Evolutionary conservation across 2,113 vertebrate species (phyloP).

Genomic region (Dipodomys spectabilis): DNA sequence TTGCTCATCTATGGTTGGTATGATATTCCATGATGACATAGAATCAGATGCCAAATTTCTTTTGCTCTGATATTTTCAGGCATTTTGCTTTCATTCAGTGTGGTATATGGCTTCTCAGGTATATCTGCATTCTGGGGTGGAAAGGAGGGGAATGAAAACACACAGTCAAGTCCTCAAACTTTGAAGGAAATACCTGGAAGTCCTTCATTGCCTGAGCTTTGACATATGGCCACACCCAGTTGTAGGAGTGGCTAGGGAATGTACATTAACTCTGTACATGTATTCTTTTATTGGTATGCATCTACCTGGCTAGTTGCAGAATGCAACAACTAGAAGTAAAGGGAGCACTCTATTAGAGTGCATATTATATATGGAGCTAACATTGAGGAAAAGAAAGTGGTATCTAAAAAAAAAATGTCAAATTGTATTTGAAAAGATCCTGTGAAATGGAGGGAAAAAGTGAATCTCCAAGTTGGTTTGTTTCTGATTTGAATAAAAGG

Average conservation of each 20-base stretch:
- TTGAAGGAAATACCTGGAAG: constrained; percentile 13
- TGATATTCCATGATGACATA: neutral
- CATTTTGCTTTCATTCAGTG: neutral
- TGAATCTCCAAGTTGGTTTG: neutral
- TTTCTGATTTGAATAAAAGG: constrained; percentile 7
- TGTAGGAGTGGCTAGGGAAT: constrained; percentile 7
- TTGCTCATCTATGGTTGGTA: neutral
- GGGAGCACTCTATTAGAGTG: neutral
- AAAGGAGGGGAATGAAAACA: neutral
- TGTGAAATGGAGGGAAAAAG: neutral
- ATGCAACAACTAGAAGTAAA: neutral
- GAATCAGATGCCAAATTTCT: neutral
- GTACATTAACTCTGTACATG: neutral
- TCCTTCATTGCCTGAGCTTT: neutral
- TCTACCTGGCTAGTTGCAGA: neutral
- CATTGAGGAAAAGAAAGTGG: constrained; percentile 38
- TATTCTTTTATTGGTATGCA: neutral
- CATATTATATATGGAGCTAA: neutral
- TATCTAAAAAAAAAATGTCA: neutral
- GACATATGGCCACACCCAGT: neutral
- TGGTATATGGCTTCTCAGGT: neutral
- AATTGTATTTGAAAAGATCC: neutral
- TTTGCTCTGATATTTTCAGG: neutral
- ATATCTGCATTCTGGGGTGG: neutral
- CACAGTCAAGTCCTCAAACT: neutral